Evolutionary conservation across 2,113 vertebrate species (phyloP).

Genomic region (Manacus vitellinus): DNA sequence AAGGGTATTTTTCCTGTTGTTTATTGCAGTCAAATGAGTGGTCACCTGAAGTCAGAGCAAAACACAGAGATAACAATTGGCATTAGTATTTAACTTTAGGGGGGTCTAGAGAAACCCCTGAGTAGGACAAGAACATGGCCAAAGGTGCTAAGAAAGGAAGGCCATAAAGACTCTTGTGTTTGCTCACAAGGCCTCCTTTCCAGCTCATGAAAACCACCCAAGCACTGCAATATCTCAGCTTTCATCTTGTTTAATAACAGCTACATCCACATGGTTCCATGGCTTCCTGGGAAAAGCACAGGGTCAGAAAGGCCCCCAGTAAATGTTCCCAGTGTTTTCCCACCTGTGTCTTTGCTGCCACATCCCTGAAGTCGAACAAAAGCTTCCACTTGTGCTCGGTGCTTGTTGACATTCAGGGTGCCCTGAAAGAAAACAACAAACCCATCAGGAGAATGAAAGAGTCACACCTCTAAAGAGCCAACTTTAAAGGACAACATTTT

Average conservation of each 20-base stretch:
- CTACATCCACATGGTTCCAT: background rate
- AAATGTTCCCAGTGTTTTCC: background rate
- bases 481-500: background rate
- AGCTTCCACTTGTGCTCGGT: constrained; percentile 88
- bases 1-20: background rate
- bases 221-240: background rate
- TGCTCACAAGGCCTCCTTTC: background rate
- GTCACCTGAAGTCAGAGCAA: background rate
- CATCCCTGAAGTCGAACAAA: constrained; percentile 81
- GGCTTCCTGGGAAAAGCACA: background rate
- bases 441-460: background rate
- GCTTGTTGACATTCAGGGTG: constrained; percentile 87
- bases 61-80: background rate
- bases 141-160: background rate
- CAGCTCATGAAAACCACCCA: background rate
- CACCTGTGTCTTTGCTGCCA: constrained; percentile 86
- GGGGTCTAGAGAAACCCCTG: background rate
- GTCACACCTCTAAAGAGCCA: background rate
- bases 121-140: background rate
- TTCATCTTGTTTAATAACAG: background rate
- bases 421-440: constrained; percentile 77
- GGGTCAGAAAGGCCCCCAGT: background rate
- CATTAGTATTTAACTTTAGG: background rate
- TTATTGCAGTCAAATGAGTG: background rate
- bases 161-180: background rate